Percentiles rank a stretch among this genome's conserved stretches.
These are phyloP conservation scores for Aleiodes sp. DNA, from an alignment of 1,140 invertebrate species.

Conservation along the genomic window DNA sequence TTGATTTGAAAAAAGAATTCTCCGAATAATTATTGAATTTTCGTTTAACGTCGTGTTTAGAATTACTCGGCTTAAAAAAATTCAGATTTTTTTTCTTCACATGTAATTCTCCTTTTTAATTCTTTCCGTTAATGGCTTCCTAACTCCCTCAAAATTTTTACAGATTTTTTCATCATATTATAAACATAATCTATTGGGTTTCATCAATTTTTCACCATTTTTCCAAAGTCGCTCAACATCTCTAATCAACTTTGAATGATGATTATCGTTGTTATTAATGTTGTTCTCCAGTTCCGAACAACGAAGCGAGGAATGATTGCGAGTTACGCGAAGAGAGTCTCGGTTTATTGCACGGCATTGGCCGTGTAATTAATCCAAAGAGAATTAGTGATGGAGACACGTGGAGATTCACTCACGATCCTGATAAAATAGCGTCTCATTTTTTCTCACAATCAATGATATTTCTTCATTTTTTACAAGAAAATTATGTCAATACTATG, in stretches of 20 bases:
- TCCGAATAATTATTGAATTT: too few relatives aligned
- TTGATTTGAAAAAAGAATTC: too few relatives aligned
- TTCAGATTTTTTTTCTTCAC: too few relatives aligned
- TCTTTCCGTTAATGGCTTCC: too few relatives aligned
- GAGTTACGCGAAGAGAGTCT: constrained; percentile 72
- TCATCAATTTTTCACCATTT: background rate
- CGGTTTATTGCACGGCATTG: constrained; percentile 77
- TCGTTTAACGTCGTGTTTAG: too few relatives aligned
- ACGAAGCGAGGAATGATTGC: constrained; percentile 48
- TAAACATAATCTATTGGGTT: too few relatives aligned
- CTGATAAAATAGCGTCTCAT: constrained; percentile 72
- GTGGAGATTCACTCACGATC: constrained; percentile 69
- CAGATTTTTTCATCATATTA: too few relatives aligned
- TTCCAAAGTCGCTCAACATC: background rate
- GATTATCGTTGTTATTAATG: background rate
- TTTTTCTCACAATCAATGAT: constrained; percentile 72
- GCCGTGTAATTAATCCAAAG: constrained; percentile 81
- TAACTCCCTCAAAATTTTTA: too few relatives aligned
- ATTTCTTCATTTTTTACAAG: constrained; percentile 75
- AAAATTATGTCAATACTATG: constrained; percentile 80
- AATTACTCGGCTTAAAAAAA: too few relatives aligned
- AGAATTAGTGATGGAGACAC: constrained; percentile 44
- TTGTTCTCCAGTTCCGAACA: constrained; percentile 41
- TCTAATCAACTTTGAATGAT: background rate
- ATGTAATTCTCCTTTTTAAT: too few relatives aligned